phyloP scores from a whole-genome alignment of 2,888 invertebrate species.

The Dusona sp. region DNA sequence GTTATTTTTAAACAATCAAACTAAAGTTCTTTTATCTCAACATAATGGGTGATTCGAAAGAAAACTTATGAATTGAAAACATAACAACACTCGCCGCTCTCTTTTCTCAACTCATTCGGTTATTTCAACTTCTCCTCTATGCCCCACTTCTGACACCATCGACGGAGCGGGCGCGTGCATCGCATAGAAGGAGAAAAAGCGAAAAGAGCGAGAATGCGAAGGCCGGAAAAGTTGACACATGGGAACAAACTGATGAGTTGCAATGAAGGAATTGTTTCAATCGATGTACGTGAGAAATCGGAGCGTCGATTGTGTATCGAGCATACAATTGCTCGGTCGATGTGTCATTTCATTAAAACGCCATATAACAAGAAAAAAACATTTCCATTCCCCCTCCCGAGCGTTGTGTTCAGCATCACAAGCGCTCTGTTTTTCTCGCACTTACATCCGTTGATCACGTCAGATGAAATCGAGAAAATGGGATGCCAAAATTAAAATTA shows the following conservation, averaged over 20 bases:
- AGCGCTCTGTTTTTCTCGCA: not conserved
- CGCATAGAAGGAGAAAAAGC: not conserved
- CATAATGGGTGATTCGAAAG: too few relatives aligned
- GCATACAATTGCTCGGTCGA: not conserved
- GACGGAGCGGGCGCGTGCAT: not conserved
- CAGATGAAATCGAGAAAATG: too few relatives aligned
- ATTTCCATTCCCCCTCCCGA: not conserved
- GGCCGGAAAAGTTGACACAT: not conserved
- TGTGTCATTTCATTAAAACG: not conserved
- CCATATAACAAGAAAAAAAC: not conserved
- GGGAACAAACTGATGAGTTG: not conserved
- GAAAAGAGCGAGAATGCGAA: not conserved
- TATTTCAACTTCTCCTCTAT: not conserved
- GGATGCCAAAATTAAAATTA: too few relatives aligned
- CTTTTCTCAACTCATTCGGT: not conserved
- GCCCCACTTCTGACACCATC: not conserved
- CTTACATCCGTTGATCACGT: not conserved
- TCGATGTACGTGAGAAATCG: not conserved
- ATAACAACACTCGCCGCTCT: not conserved
- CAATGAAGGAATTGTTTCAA: not conserved
- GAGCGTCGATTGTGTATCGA: not conserved
- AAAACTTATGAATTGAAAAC: too few relatives aligned
- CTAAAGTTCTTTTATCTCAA: too few relatives aligned
- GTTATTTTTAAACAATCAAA: too few relatives aligned
- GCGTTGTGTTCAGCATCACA: not conserved